phyloP scores from a whole-genome alignment of 2,888 invertebrate species.

The Ferdinandea cuprea region DNA sequence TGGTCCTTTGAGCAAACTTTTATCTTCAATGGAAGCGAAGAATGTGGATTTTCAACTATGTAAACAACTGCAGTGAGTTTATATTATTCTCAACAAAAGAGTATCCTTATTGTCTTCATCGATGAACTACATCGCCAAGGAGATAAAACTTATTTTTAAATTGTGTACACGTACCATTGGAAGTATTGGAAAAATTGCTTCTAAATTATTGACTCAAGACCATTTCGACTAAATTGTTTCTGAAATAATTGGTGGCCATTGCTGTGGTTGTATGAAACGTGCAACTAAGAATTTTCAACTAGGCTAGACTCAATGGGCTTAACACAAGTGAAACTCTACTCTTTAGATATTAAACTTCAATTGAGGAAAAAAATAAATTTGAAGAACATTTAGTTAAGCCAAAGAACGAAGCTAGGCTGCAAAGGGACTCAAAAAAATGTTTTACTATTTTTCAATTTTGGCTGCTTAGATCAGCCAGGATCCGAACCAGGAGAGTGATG shows the following conservation, averaged over 20 bases:
- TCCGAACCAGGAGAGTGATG: too few species aligned
- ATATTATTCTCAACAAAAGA: neutral
- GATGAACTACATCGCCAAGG: neutral
- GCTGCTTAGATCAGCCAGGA: too few species aligned
- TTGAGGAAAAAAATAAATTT: too few species aligned
- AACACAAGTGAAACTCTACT: too few species aligned
- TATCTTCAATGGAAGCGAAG: conserved; percentile 3
- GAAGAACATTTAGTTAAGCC: too few species aligned
- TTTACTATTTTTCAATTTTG: too few species aligned
- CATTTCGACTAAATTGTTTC: neutral
- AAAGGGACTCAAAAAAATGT: too few species aligned
- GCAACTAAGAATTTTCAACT: too few species aligned
- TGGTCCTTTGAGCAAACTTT: conserved; percentile 33
- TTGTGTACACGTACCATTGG: neutral
- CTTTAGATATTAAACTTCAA: too few species aligned
- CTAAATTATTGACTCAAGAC: neutral
- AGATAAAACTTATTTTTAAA: neutral
- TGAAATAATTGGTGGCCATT: neutral
- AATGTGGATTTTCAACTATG: conserved; percentile 7
- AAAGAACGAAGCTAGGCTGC: too few species aligned
- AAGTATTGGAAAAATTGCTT: fast-evolving
- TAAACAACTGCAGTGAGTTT: conserved; percentile 30
- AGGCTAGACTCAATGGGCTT: too few species aligned
- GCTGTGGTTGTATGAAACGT: neutral
- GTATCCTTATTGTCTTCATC: neutral